Evolutionary conservation across 2,888 invertebrate genomes (phyloP), one percentile per base, ranked within the genome.

Genomic region (Camptogramma bilineatum): DNA sequence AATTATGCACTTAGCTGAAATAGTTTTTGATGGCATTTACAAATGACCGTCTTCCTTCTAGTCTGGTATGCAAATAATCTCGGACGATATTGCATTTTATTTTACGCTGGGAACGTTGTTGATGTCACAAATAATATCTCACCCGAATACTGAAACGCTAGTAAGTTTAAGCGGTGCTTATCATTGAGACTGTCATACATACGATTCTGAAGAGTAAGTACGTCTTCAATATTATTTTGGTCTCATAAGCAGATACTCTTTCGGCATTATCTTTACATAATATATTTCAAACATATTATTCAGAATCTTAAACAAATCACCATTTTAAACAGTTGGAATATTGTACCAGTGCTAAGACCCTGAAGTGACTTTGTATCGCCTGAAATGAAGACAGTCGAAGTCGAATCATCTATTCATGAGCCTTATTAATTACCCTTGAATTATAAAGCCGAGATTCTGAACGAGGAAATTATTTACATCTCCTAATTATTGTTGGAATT

Each of bases 401-500:
- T 52, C 21, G 10, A 60, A 34, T 64, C 5, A 56, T 42, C 17
- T 60, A 64, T 64, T 60, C 64, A 60, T 52, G 60, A 18, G 9
- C 39, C 24, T 52, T 54, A 57, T 48, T 59, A 52, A 59, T 51
- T 58, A 16, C 50, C 46, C 10, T 19, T 56, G 52, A 52, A 59
- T 55, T 59, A 64, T 47, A 24, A 53, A 64, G 52, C 47, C 19
- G 7, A 47, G 47, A 64, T 55, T 47, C 46, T 46, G 47, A 59
- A 28, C 34, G 10, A 13, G 46, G 50, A 47, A 60, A 64, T 59
- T 28, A 64, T 64, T 60, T 47, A 51, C 51, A 58, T 51, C 44
- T 42, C 7, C 34, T 58, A 28, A 59, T 55, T 51, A 64, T 24
- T 46, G 50, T 21, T 18, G 18, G 44, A 18, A 51, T 39, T 57